Base-by-base conservation (phyloP, 2,113 vertebrate genomes). In the Oreochromis spilurus region DNA sequence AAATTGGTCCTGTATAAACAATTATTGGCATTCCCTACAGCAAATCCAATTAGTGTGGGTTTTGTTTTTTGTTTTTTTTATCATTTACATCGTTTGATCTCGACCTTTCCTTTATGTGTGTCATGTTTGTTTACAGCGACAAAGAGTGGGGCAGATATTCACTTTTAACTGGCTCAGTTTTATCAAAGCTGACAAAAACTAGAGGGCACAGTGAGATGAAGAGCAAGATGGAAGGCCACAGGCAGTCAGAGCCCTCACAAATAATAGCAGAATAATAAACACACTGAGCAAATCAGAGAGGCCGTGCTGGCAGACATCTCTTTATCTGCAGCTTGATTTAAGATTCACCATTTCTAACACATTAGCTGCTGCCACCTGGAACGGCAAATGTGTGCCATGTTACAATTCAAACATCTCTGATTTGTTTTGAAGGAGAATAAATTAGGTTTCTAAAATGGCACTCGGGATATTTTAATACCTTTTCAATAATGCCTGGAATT, bases 111-210 rank as follows among this genome's bases (percentile, higher is more conserved):
- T 70, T 8, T 62, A 77, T 80, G 40, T 77, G 75, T 79, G 54
- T 82, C 57, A 72, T 82, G 43, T 84, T 84, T 84, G 79, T 82
- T 90, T 54, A 83, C 52, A 60, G 82, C 24, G 24, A 43, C 82
- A 58, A 36, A 50, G 29, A 86, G 50, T 86, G 77, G 84, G 45
- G 36, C 14, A 38, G 19, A 77, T 79, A 45, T 82, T 86, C 29
- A 45, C 77, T 84, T 91, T 40, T 75, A 84, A 82, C 65, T 81
- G 81, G 52, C 50, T 88, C 55, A 11, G 57, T 84, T 86, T 81
- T 89, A 84, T 91, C 79, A 87, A 79, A 87, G 84, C 84, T 87
- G 87, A 87, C 84, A 86, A 36, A 79, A 79, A 84, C 79, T 83
- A 75, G 82, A 87, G 60, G 84, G 31, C 70, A 55, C 36, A 24